A percentile compares a stretch with the other conserved stretches of the same genome.
Conservation (phyloP, 2,888 invertebrate species). For the Allygus modestus region DNA sequence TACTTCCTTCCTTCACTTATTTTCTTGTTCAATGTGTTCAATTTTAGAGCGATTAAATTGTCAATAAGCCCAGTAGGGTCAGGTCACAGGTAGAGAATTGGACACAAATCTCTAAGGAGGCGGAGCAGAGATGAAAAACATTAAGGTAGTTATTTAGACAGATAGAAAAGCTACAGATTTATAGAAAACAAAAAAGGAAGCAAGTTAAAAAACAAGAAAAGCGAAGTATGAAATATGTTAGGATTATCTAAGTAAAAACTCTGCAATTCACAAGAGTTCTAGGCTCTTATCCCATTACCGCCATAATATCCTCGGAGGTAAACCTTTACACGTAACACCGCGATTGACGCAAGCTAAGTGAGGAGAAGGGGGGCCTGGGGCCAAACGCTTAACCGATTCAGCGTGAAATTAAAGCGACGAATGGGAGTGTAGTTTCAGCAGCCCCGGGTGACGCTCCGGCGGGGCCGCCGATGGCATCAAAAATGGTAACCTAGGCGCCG, state of each 20-base stretch:
- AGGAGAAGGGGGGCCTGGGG: background rate
- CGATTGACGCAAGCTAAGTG: slow-evolving; percentile 21
- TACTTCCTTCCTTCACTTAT: too few species aligned
- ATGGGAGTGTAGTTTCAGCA: background rate
- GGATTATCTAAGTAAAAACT: background rate
- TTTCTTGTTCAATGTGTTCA: too few species aligned
- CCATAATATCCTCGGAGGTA: background rate
- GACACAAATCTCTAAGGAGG: too few species aligned
- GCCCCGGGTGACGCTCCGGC: background rate
- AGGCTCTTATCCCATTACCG: background rate
- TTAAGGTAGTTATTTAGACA: too few species aligned
- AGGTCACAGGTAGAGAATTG: too few species aligned
- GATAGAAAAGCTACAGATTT: too few species aligned
- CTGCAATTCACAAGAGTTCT: background rate
- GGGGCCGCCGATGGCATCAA: background rate
- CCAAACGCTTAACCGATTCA: slow-evolving; percentile 12
- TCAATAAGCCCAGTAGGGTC: too few species aligned
- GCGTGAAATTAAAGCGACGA: slow-evolving; percentile 11
- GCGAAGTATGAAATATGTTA: too few species aligned
- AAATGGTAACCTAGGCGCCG: slow-evolving; percentile 11
- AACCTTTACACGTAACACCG: background rate
- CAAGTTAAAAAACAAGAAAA: too few species aligned
- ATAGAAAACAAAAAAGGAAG: too few species aligned
- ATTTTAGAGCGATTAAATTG: too few species aligned
- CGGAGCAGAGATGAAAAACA: too few species aligned